phyloP scores from a whole-genome alignment of 2,888 invertebrate species.

The Lepidocyrtoides sp. region DNA sequence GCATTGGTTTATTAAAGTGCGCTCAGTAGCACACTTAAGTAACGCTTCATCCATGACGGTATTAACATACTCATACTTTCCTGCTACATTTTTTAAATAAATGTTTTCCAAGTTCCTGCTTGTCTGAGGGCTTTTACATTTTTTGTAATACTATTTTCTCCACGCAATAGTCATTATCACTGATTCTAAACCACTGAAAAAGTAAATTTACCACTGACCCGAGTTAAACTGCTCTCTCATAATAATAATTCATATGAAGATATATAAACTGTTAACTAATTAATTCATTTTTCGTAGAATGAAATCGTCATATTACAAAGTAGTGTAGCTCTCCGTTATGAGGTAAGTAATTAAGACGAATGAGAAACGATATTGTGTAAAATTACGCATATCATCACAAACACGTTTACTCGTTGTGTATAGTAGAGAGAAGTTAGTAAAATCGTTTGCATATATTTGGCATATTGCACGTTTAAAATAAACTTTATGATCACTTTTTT shows the following conservation, averaged over 20 bases:
- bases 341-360: slow-evolving; percentile 60
- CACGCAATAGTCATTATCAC: too few species aligned
- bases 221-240: background rate
- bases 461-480: slow-evolving; percentile 38
- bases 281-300: background rate
- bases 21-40: too few species aligned
- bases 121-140: too few species aligned
- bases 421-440: background rate
- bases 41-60: too few species aligned
- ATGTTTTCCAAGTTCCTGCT: too few species aligned
- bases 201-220: background rate
- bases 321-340: slow-evolving; percentile 54
- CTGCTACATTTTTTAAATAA: too few species aligned
- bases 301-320: slow-evolving; percentile 43
- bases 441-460: slow-evolving; percentile 11
- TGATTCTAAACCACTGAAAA: too few species aligned
- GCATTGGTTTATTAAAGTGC: background rate
- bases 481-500: background rate
- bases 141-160: background rate
- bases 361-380: slow-evolving; percentile 45
- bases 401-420: slow-evolving; percentile 53
- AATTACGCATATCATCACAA: slow-evolving; percentile 62
- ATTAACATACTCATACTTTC: too few species aligned
- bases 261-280: slow-evolving; percentile 34
- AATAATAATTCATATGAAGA: slow-evolving; percentile 11